Evolutionary conservation across 2,797 vertebrate species (phyloP), one percentile per base, ranked within the genome.

Genomic region (Hemibagrus guttatus): DNA sequence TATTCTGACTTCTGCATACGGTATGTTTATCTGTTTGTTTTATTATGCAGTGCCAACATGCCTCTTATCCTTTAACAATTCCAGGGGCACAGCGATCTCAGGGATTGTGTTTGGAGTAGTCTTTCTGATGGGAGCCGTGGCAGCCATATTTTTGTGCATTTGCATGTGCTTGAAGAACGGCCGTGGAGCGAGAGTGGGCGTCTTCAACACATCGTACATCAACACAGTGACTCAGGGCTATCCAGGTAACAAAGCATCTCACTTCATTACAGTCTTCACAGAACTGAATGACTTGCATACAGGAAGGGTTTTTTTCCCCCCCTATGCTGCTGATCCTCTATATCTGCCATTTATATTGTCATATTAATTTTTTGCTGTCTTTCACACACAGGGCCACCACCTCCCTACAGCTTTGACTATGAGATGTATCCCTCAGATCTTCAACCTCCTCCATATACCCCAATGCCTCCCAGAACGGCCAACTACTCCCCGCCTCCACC

Each of bases 121-220:
- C 52, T 98, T 99, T 89, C 93, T 98, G 93, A 97, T 98, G 97
- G 97, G 96, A 3, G 97, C 97, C 26, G 92, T 97, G 87, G 97
- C 96, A 0, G 97, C 97, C 21, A 90, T 97, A 69, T 96, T 97
- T 91, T 96, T 99, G 85, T 98, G 97, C 9, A 90, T 98, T 92
- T 98, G 97, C 84, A 97, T 98, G 97, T 99, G 97, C 87, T 91
- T 97, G 95, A 99, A 98, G 92, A 97, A 94, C 85, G 95, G 93
- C 69, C 94, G 93, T 0, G 95, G 96, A 0, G 93, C 96, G 0
- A 95, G 96, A 17, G 97, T 98, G 8, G 97, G 96, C 0, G 96
- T 97, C 76, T 96, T 97, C 93, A 92, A 90, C 88, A 91, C 95
- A 0, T 93, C 95, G 0, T 97, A 96, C 93, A 93, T 98, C 94